These are phyloP conservation scores for Eupeodes corollae DNA, from an alignment of 1,140 invertebrate genomes.

Conservation along the genomic window DNA sequence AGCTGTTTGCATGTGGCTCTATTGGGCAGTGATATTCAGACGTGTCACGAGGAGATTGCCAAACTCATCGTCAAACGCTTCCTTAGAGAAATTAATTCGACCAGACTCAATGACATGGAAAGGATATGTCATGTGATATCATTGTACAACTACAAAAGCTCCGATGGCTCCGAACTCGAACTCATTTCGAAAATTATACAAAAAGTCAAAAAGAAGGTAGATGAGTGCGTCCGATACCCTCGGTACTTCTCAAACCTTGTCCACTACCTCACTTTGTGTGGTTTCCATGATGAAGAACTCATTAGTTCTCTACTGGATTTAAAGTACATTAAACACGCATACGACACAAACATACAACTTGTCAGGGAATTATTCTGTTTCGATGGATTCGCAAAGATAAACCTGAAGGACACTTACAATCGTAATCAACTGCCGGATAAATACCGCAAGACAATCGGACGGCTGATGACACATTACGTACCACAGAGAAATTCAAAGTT, in stretches of 20 bases:
- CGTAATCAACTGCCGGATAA: slow-evolving; percentile 39
- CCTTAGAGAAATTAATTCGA: slow-evolving; percentile 20
- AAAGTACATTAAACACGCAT: slow-evolving; percentile 36
- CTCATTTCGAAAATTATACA: slow-evolving; percentile 38
- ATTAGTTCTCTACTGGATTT: slow-evolving; percentile 36
- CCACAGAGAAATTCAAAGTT: slow-evolving; percentile 36
- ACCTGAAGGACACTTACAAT: slow-evolving; percentile 42
- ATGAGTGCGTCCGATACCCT: slow-evolving; percentile 40
- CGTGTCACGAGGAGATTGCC: slow-evolving; percentile 33
- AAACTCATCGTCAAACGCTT: slow-evolving; percentile 35
- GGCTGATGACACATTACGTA: slow-evolving; percentile 38
- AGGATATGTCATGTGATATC: slow-evolving; percentile 41
- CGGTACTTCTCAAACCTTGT: slow-evolving; percentile 37
- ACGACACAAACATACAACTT: slow-evolving; percentile 19
- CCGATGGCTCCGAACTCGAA: slow-evolving; percentile 26
- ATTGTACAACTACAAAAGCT: slow-evolving; percentile 39
- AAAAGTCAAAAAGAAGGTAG: slow-evolving; percentile 32
- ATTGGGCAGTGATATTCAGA: slow-evolving; percentile 37
- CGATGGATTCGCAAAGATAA: slow-evolving; percentile 42
- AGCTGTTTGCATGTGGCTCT: slow-evolving; percentile 44
- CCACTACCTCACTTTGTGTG: slow-evolving; percentile 38
- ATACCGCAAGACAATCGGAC: slow-evolving; percentile 33
- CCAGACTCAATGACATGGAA: slow-evolving; percentile 53
- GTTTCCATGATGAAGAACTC: slow-evolving; percentile 42
- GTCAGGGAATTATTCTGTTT: slow-evolving; percentile 43